Percentiles rank a stretch among this genome's conserved stretches.
Evolutionary conservation across 2,113 vertebrate genomes (phyloP).

Genomic region (Tor tambroides): DNA sequence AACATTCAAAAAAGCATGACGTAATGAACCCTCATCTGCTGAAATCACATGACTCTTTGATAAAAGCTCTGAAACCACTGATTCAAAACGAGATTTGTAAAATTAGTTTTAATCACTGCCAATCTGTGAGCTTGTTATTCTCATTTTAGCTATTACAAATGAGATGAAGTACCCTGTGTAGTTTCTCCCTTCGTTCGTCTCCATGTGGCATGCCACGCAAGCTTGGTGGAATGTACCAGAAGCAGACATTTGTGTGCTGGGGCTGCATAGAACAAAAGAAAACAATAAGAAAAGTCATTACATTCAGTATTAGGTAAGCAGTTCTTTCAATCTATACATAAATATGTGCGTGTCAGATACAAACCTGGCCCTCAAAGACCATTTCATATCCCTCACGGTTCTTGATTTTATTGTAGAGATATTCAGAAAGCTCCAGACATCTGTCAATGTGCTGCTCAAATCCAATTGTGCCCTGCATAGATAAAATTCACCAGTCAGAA

Average conservation of each 20-base stretch:
- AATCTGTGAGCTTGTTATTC: neutral
- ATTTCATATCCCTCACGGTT: slow-evolving; percentile 95
- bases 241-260: slow-evolving; percentile 97
- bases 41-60: no score
- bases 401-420: slow-evolving; percentile 96
- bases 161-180: slow-evolving; percentile 82
- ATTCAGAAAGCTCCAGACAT: slow-evolving; percentile 94
- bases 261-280: slow-evolving; percentile 77
- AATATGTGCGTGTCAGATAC: slow-evolving; percentile 7
- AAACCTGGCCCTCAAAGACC: slow-evolving; percentile 95
- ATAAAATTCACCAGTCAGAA: slow-evolving; percentile 30
- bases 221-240: slow-evolving; percentile 97
- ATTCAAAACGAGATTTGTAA: no score
- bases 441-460: slow-evolving; percentile 98
- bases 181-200: slow-evolving; percentile 85
- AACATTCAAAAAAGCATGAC: no score
- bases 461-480: slow-evolving; percentile 89
- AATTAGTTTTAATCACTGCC: no score
- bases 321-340: neutral
- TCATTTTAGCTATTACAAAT: neutral
- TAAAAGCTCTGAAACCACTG: no score
- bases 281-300: neutral
- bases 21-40: no score
- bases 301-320: neutral
- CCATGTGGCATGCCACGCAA: slow-evolving; percentile 86